These are phyloP conservation scores for Conus ventricosus DNA, from an alignment of 1,140 invertebrate species.

Conservation along the genomic window DNA sequence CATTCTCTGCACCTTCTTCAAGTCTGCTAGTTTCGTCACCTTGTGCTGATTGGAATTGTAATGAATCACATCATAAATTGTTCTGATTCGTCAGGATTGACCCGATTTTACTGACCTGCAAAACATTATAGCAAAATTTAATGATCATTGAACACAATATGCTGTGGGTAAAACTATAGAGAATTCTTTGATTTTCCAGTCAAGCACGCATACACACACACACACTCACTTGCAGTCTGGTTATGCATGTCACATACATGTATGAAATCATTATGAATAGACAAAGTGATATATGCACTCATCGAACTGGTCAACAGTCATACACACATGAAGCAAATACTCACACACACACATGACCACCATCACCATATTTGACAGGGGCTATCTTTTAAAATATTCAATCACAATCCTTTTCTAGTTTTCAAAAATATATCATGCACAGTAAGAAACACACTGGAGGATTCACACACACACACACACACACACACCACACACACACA, in stretches of 20 bases:
- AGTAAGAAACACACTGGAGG: neutral
- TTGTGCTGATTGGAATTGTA: neutral
- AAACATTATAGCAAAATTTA: neutral
- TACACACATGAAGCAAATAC: slow-evolving; percentile 1
- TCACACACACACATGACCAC: no score
- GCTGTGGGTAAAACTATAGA: no score
- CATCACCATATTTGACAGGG: no score
- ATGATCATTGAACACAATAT: neutral
- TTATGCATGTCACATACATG: no score
- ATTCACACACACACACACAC: neutral
- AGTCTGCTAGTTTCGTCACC: neutral
- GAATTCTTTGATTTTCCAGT: no score
- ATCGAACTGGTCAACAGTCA: neutral
- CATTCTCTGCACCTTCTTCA: neutral
- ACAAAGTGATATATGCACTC: no score
- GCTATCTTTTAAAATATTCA: no score
- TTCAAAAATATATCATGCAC: no score
- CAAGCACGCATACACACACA: neutral
- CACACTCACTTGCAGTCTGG: no score
- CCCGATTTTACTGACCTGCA: neutral
- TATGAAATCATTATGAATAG: no score
- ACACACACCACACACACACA: no score
- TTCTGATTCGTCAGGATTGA: neutral
- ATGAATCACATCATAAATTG: neutral
- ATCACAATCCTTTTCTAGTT: no score